phyloP scores from a whole-genome alignment of 2,888 invertebrate genomes.

The Drosophila macrospina region DNA sequence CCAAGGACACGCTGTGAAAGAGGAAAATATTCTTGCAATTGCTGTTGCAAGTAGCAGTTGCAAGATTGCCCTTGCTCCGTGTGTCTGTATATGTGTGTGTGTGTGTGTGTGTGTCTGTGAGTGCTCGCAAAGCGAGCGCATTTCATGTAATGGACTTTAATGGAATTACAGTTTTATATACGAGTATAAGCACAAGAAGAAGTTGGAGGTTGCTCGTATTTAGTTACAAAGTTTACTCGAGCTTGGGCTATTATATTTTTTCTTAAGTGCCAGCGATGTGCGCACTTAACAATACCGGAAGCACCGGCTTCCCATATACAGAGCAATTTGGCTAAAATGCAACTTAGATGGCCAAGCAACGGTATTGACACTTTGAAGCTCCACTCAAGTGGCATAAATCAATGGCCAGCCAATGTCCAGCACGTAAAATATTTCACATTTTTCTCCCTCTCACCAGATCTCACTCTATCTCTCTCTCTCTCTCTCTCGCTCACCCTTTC shows the following conservation, averaged over 20 bases:
- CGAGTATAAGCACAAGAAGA: conserved; percentile 12
- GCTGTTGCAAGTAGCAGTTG: conserved; percentile 39
- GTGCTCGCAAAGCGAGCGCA: conserved; percentile 50
- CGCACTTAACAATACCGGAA: conserved; percentile 80
- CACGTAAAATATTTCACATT: conserved; percentile 79
- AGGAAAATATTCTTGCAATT: conserved; percentile 54
- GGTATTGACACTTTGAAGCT: conserved; percentile 78
- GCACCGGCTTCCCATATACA: conserved; percentile 49
- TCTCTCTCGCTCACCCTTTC: neutral
- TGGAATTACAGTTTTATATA: conserved; percentile 80
- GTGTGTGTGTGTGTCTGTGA: conserved; percentile 11
- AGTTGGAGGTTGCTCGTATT: conserved; percentile 62
- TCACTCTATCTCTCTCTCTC: neutral
- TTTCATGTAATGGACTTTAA: conserved; percentile 81
- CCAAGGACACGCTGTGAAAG: conserved; percentile 64
- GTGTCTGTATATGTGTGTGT: conserved; percentile 1
- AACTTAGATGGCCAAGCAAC: conserved; percentile 54
- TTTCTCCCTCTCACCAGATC: neutral
- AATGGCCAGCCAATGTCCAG: conserved; percentile 73
- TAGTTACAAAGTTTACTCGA: conserved; percentile 78
- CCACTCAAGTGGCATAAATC: conserved; percentile 78
- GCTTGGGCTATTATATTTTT: conserved; percentile 75
- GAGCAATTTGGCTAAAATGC: conserved; percentile 80
- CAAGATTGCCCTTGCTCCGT: conserved; percentile 16
- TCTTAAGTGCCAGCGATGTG: conserved; percentile 74